These are phyloP conservation scores for Palythoa heliodiscus DNA, from an alignment of 92 coral and sea anemone species.

Conservation along the genomic window DNA sequence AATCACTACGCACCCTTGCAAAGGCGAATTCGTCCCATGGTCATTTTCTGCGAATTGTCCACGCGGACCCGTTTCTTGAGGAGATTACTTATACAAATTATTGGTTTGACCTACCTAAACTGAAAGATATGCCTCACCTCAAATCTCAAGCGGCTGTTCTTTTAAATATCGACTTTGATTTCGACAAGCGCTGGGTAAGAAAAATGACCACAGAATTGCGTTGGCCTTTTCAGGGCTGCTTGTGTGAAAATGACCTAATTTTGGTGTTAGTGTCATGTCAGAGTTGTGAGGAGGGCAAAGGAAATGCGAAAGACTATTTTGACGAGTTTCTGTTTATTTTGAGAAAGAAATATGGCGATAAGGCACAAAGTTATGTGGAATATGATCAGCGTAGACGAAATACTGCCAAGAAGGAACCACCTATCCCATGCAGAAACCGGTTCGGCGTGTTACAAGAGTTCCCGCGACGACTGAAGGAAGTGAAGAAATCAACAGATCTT, in stretches of 20 bases:
- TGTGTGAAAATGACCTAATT: background rate
- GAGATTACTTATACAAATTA: background rate
- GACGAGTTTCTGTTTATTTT: background rate
- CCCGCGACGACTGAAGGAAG: background rate
- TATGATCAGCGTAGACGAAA: slow-evolving; percentile 7
- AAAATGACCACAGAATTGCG: background rate
- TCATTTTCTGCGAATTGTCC: background rate
- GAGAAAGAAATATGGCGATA: background rate
- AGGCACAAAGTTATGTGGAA: background rate
- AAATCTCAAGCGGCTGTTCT: slow-evolving; percentile 35
- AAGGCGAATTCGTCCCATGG: no score
- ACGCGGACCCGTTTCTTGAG: background rate
- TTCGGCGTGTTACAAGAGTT: background rate
- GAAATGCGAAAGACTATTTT: slow-evolving; percentile 32
- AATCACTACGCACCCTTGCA: background rate
- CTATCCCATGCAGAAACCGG: background rate
- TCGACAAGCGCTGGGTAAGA: slow-evolving; percentile 15
- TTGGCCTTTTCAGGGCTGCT: slow-evolving; percentile 26
- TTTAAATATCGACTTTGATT: background rate
- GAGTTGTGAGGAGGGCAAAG: background rate
- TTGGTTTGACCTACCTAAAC: slow-evolving; percentile 4
- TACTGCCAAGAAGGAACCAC: background rate
- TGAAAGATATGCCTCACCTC: slow-evolving; percentile 1
- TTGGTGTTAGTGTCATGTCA: slow-evolving; percentile 21
- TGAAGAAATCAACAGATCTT: background rate